Base-by-base conservation (phyloP, 2,888 invertebrate species). In the Zygogramma bicolorata region DNA sequence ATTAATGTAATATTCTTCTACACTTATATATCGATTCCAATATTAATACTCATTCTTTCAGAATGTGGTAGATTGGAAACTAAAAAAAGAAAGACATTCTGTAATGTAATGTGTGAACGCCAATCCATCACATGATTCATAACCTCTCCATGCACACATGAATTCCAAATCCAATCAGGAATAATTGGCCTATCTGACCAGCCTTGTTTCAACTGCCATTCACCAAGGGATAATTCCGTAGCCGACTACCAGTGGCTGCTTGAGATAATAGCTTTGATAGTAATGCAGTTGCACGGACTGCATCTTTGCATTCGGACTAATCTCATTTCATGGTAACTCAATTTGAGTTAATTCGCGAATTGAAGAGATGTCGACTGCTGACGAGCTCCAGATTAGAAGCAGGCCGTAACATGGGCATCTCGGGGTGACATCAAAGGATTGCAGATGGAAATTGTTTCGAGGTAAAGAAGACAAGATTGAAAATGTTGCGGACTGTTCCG, bases 271-370 rank as follows among this genome's bases (percentile, higher is more conserved):
- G 71, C 68, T 60, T 38, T 29, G 57, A 68, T 61, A 46, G 71
- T 20, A 59, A 65, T 65, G 72, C 72, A 65, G 59, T 49, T 61
- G 38, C 68, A 68, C 71, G 65, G 57, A 68, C 61, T 65, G 59
- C 71, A 68, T 68, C 68, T 72, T 72, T 68, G 65, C 72, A 61
- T 65, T 58, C 49, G 53, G 53, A 63, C 68, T 40, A 71, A 71
- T 71, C 62, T 62, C 34, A 22, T 72, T 68, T 29, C 68, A 65
- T 27, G 68, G 65, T 65, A 68, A 69, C 68, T 65, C 65, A 53
- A 65, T 68, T 68, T 31, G 68, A 60, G 72, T 65, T 72, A 68
- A 72, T 72, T 69, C 49, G 61, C 61, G 42, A 72, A 68, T 72
- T 72, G 68, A 65, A 68, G 68, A 68, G 60, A 60, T 42, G 57